A percentile compares a stretch with the other conserved stretches of the same genome.
phyloP scores from a whole-genome alignment of 37 sponge, comb jelly and placozoan species.

The Bolinopsis microptera region DNA sequence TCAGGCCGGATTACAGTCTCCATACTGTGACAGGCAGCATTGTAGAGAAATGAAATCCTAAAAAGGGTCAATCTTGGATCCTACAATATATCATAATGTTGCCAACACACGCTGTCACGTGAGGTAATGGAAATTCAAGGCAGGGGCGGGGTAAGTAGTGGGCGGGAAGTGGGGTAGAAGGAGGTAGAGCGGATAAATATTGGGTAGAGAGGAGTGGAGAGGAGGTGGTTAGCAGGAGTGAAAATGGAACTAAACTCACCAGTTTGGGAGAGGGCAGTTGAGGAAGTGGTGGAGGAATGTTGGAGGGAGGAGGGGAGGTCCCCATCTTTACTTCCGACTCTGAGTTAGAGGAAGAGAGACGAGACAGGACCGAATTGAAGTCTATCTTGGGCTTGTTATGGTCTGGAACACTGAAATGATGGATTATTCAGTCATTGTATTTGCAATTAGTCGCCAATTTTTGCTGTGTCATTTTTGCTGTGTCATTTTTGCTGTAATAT shows the following conservation, averaged over 20 bases:
- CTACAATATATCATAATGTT: too few species aligned
- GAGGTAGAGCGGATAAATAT: not conserved
- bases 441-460: too few species aligned
- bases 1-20: too few species aligned
- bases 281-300: not conserved
- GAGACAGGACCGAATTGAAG: slow-evolving; percentile 19
- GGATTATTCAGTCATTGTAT: too few species aligned
- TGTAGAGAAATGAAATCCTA: too few species aligned
- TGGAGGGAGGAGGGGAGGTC: not conserved
- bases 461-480: too few species aligned
- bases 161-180: not conserved
- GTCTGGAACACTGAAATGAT: not conserved
- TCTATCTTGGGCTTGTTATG: not conserved
- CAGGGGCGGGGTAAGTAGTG: not conserved
- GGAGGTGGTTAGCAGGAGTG: not conserved
- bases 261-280: not conserved
- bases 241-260: too few species aligned
- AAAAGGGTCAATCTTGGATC: too few species aligned
- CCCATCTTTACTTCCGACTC: not conserved
- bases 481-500: too few species aligned
- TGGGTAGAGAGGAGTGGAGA: not conserved
- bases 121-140: too few species aligned
- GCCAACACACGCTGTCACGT: too few species aligned
- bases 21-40: too few species aligned
- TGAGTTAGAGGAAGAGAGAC: not conserved